These are phyloP conservation scores for Hydra vulgaris DNA, from an alignment of 30 jellyfish, hydroid and myxozoan genomes.

Conservation along the genomic window DNA sequence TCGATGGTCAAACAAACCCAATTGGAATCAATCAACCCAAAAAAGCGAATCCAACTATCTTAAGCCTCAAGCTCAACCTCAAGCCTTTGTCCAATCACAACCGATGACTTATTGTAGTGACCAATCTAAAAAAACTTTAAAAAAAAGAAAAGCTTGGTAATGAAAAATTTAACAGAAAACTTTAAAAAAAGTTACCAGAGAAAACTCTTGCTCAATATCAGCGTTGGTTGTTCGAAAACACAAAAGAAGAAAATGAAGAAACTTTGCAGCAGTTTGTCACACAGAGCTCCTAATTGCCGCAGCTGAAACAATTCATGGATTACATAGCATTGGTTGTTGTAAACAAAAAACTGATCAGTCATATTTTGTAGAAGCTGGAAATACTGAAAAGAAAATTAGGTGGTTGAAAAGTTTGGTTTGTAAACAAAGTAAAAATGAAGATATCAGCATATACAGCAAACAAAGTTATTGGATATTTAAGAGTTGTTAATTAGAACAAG, in stretches of 20 bases:
- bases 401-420: conserved; percentile 39
- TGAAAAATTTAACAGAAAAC: conserved; percentile 50
- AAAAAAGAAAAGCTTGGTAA: conserved; percentile 47
- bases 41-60: too few species aligned
- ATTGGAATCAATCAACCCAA: too few species aligned
- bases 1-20: too few species aligned
- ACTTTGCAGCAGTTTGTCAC: conserved; percentile 12
- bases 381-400: too few species aligned
- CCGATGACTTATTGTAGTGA: conserved; percentile 30
- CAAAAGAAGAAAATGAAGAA: conserved; percentile 23
- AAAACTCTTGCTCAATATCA: conserved; percentile 45
- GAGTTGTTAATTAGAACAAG: conserved; percentile 10
- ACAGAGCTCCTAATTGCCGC: conserved; percentile 15
- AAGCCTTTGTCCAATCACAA: too few species aligned
- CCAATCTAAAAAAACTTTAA: conserved; percentile 33
- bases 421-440: neutral
- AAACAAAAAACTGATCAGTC: neutral
- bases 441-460: conserved; percentile 25
- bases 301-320: conserved; percentile 9
- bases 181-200: conserved; percentile 54
- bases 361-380: neutral
- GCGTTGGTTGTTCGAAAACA: conserved; percentile 49
- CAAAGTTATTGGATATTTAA: conserved; percentile 45
- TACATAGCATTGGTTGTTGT: neutral
- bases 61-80: too few species aligned